These are phyloP conservation scores for Selene dorsalis DNA, from an alignment of 2,797 vertebrate genomes.

Conservation along the genomic window DNA sequence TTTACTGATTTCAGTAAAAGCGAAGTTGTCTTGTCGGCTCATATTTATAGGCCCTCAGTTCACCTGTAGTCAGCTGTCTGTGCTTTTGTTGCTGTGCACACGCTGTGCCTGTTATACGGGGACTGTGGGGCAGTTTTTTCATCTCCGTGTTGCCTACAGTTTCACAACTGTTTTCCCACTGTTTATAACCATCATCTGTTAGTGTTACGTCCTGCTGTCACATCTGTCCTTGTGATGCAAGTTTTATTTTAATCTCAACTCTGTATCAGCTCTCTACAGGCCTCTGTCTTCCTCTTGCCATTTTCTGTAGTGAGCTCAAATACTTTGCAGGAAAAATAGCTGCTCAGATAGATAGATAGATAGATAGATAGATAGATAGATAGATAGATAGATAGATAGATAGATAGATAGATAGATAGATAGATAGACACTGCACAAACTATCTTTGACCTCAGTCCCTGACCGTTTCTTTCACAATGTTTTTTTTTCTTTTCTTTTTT, in stretches of 20 bases:
- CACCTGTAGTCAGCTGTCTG: slow-evolving; percentile 18
- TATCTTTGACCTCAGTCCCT: slow-evolving; percentile 69
- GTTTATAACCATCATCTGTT: slow-evolving; percentile 66
- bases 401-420: slow-evolving; percentile 19
- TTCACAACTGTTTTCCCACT: slow-evolving; percentile 58
- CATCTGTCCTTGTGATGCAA: slow-evolving; percentile 50
- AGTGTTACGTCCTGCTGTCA: slow-evolving; percentile 64
- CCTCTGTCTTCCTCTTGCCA: background rate
- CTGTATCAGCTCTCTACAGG: slow-evolving; percentile 14
- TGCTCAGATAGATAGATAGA: slow-evolving; percentile 16
- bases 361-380: slow-evolving; percentile 30
- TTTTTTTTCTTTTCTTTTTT: slow-evolving; percentile 17
- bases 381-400: slow-evolving; percentile 15
- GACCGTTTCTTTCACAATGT: slow-evolving; percentile 43
- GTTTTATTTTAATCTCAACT: slow-evolving; percentile 61
- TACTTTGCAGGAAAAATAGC: slow-evolving; percentile 21
- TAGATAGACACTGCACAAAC: slow-evolving; percentile 30
- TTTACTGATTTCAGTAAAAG: slow-evolving; percentile 22
- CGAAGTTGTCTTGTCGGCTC: slow-evolving; percentile 5
- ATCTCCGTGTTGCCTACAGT: slow-evolving; percentile 36
- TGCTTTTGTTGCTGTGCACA: slow-evolving; percentile 40
- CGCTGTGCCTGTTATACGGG: slow-evolving; percentile 49
- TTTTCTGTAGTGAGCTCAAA: slow-evolving; percentile 8
- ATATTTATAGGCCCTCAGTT: slow-evolving; percentile 41
- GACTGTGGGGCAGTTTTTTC: slow-evolving; percentile 30